Evolutionary conservation across 2,888 invertebrate genomes (phyloP).

Genomic region (Sminthurides aquaticus): DNA sequence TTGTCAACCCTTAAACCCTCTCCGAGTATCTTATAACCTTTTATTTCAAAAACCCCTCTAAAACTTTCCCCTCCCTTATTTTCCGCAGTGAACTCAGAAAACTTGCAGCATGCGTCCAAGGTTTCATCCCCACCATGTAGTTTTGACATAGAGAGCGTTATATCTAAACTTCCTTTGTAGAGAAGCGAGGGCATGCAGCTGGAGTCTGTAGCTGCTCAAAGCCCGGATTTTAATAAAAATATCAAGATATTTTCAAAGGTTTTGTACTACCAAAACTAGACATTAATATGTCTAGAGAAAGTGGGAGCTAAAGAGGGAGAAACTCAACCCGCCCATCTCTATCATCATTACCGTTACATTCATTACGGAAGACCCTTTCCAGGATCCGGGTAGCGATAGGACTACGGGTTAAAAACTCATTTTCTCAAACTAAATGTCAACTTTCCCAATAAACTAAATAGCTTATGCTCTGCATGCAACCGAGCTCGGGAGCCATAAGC

Average conservation of each 20-base stretch:
- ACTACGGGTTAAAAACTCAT: not conserved
- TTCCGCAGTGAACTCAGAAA: not conserved
- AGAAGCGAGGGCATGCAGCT: too few relatives aligned
- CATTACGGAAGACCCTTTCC: too few relatives aligned
- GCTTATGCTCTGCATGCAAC: not conserved
- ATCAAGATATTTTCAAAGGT: too few relatives aligned
- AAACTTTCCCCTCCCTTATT: not conserved
- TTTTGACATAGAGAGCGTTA: too few relatives aligned
- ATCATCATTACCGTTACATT: constrained; percentile 20
- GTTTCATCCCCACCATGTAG: too few relatives aligned
- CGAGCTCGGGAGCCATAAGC: not conserved
- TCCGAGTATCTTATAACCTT: too few relatives aligned
- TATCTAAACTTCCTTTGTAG: too few relatives aligned
- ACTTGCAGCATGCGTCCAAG: too few relatives aligned
- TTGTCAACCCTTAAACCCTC: constrained; percentile 13
- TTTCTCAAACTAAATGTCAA: constrained; percentile 10
- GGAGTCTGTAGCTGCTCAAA: too few relatives aligned
- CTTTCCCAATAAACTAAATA: constrained; percentile 8
- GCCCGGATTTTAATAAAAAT: too few relatives aligned
- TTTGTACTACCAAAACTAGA: too few relatives aligned
- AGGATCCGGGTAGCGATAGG: constrained; percentile 1
- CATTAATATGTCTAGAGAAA: too few relatives aligned
- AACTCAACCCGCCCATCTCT: constrained; percentile 4
- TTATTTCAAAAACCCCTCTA: not conserved
- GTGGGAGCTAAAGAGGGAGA: constrained; percentile 6